Base-by-base conservation (phyloP, 2,888 invertebrate species). In the Eupithecia subfuscata region DNA sequence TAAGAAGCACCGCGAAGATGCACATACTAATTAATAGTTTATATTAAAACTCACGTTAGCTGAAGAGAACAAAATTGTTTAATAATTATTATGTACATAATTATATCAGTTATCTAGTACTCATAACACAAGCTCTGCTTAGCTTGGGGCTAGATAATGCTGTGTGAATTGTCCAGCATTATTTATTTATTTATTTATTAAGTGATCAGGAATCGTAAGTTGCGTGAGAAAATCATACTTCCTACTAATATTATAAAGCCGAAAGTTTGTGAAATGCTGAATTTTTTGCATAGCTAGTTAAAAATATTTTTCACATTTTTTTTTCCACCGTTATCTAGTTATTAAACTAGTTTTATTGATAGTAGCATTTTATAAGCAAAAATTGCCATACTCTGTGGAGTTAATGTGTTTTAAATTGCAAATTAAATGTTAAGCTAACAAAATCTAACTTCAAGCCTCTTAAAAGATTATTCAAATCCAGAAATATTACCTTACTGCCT, bases 351-450 rank as follows among this genome's bases (percentile, higher is more conserved):
- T 8, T 48, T 48, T 48, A 8, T n/a, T 48, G 2, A 16, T 8
- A 18, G 18, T 3, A 25, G 60, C 25, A 60, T 25, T 6, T 56
- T 22, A 22, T 56, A 22, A 22, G 22, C n/a, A 11, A 16, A 16
- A 63, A 63, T 30, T 63, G 14, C 16, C 7, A 63, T 25, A 30
- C 63, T 16, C 18, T n/a, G 65, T 34, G 9, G 14, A 6, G n/a
- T 37, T n/a, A 43, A 22, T 56, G 56, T 22, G 6, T 45, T 68
- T 40, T 14, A 68, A 43, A 68, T 68, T 43, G 68, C 43, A 79
- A 77, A 78, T 68, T n/a, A 43, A 22, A 25, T 68, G 77, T 75
- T 78, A 75, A 74, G 52, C 40, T 40, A 45, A 68, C 68, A 68
- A 68, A 25, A 68, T 37, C 40, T 34, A 34, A 64, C 11, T 68